Conservation (phyloP, 2,888 invertebrate species). For the Kryphioiulus occultus region DNA sequence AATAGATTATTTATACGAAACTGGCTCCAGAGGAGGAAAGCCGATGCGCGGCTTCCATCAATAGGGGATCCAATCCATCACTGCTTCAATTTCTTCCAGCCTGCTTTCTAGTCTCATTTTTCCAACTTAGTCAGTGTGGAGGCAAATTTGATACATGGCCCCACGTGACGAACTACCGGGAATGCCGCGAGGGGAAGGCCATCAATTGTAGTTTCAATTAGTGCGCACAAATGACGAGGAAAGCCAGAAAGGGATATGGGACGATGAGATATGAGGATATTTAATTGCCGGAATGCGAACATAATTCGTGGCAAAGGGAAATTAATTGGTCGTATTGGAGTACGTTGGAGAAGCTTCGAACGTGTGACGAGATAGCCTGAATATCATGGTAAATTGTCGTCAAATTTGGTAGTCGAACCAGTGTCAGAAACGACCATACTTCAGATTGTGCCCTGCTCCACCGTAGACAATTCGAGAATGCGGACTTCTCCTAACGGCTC, state of each 20-base stretch:
- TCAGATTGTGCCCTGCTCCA: no score
- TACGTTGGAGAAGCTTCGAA: no score
- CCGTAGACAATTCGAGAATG: no score
- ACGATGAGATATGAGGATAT: background rate
- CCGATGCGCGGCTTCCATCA: background rate
- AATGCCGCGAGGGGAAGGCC: background rate
- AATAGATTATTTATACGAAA: slow-evolving; percentile 5
- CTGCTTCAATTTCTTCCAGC: background rate
- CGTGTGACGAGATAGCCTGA: no score
- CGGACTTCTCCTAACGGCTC: no score
- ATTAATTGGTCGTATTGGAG: no score
- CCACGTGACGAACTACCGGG: background rate
- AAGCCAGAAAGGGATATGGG: background rate
- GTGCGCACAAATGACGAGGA: background rate
- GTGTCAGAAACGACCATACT: no score
- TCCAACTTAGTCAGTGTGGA: background rate
- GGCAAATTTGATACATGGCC: background rate
- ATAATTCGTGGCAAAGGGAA: no score
- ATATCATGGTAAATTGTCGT: no score
- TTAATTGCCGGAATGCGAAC: background rate
- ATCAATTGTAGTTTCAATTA: slow-evolving; percentile 5
- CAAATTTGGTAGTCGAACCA: no score
- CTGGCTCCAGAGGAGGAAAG: background rate
- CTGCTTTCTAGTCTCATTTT: background rate
- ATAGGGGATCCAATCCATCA: slow-evolving; percentile 5